Evolutionary conservation across 2,888 invertebrate species (phyloP).

Genomic region (Platynereis dumerilii): DNA sequence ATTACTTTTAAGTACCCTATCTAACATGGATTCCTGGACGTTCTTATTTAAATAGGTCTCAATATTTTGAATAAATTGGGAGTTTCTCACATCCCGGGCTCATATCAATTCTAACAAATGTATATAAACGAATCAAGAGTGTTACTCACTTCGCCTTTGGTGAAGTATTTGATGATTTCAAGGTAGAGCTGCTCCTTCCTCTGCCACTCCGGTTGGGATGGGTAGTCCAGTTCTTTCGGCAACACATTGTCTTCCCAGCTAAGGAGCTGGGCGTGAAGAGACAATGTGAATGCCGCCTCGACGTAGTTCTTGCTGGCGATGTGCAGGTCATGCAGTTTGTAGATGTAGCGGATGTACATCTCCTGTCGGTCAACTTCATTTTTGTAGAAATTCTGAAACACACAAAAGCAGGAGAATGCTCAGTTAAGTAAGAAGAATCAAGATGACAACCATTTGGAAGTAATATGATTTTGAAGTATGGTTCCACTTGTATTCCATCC

Average conservation of each 20-base stretch:
- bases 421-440: too few species aligned
- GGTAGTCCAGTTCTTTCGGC: conserved; percentile 66
- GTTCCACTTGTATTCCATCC: too few species aligned
- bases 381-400: conserved; percentile 87
- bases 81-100: too few species aligned
- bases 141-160: conserved; percentile 80
- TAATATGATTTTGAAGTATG: too few species aligned
- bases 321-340: conserved; percentile 91
- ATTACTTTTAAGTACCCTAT: too few species aligned
- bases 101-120: too few species aligned
- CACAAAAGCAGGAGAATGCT: neutral
- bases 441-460: too few species aligned
- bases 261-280: conserved; percentile 90
- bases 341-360: conserved; percentile 94
- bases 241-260: conserved; percentile 70
- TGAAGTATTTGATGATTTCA: conserved; percentile 89
- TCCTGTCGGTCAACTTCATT: conserved; percentile 93
- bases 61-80: too few species aligned
- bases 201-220: conserved; percentile 84
- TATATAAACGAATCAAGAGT: too few species aligned
- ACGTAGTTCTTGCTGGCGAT: conserved; percentile 89
- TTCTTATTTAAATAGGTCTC: too few species aligned
- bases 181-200: conserved; percentile 87
- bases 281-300: conserved; percentile 92
- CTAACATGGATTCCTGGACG: too few species aligned